A percentile compares a stretch with the other conserved stretches of the same genome.
Conservation (phyloP, 1,140 invertebrate genomes). For the Cephus cinctus region DNA sequence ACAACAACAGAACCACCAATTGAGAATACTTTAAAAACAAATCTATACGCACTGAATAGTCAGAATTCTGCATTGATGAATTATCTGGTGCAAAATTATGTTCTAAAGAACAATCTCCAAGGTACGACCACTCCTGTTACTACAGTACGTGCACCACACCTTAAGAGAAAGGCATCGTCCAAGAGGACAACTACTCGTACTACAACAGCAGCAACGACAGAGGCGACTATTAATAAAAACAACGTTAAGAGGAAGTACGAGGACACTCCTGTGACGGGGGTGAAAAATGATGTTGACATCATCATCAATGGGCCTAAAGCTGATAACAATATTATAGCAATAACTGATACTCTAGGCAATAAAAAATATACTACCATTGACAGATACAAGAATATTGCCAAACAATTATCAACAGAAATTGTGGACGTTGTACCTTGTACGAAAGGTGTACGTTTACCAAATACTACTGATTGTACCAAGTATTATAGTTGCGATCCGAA, state of each 20-base stretch:
- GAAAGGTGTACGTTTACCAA: slow-evolving; percentile 50
- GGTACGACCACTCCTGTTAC: too few relatives aligned
- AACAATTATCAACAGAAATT: slow-evolving; percentile 21
- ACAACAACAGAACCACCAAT: background rate
- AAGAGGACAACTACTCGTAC: background rate
- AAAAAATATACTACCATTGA: slow-evolving; percentile 34
- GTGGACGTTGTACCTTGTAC: slow-evolving; percentile 52
- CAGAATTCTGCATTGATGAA: slow-evolving; percentile 5
- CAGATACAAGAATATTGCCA: slow-evolving; percentile 26
- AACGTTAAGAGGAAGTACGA: background rate
- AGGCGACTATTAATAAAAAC: background rate
- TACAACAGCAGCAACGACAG: background rate
- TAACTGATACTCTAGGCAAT: slow-evolving; percentile 30
- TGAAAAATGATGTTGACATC: background rate
- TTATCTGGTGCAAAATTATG: slow-evolving; percentile 23
- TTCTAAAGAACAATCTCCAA: slow-evolving; percentile 14
- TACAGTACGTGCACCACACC: too few relatives aligned
- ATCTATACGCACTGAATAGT: background rate
- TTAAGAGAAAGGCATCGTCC: too few relatives aligned
- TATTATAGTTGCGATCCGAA: slow-evolving; percentile 57
- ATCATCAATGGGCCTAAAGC: slow-evolving; percentile 11
- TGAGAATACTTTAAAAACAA: background rate
- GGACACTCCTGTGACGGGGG: background rate
- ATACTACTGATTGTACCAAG: slow-evolving; percentile 54
- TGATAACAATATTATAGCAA: slow-evolving; percentile 27